Conservation (phyloP, 1,140 invertebrate genomes). For the Phenacoccus solenopsis region DNA sequence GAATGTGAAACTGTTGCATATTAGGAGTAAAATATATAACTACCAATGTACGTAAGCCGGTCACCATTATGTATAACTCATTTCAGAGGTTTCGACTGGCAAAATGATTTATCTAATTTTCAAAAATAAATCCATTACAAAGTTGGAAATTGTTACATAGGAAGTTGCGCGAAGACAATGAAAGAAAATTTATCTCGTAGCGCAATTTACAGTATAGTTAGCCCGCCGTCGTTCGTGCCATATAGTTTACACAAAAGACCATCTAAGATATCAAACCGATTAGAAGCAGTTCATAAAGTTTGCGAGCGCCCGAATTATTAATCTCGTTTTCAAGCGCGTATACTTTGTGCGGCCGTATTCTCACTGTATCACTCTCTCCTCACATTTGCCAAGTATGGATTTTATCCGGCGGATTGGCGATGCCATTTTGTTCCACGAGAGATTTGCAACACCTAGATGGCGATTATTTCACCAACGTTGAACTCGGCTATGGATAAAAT, state of each 20-base stretch:
- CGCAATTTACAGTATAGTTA: not conserved
- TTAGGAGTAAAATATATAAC: too few relatives aligned
- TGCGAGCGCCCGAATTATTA: not conserved
- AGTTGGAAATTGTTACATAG: not conserved
- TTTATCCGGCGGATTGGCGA: too few relatives aligned
- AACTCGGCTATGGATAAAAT: too few relatives aligned
- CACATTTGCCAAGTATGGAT: too few relatives aligned
- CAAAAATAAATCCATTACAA: not conserved
- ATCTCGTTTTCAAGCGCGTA: not conserved
- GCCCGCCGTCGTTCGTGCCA: not conserved
- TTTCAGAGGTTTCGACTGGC: not conserved
- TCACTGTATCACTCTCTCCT: too few relatives aligned
- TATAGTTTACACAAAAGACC: not conserved
- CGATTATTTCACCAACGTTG: too few relatives aligned
- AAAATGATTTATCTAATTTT: not conserved
- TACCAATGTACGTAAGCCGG: too few relatives aligned
- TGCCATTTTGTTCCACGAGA: too few relatives aligned
- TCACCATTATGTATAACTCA: not conserved
- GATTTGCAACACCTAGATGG: too few relatives aligned
- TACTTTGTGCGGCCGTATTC: too few relatives aligned
- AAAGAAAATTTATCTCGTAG: not conserved
- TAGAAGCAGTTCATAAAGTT: not conserved
- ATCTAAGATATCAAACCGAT: not conserved
- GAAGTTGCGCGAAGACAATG: not conserved
- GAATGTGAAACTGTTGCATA: not conserved